Evolutionary conservation across 2,113 vertebrate genomes (phyloP).

Genomic region (Alaudala cheleensis): DNA sequence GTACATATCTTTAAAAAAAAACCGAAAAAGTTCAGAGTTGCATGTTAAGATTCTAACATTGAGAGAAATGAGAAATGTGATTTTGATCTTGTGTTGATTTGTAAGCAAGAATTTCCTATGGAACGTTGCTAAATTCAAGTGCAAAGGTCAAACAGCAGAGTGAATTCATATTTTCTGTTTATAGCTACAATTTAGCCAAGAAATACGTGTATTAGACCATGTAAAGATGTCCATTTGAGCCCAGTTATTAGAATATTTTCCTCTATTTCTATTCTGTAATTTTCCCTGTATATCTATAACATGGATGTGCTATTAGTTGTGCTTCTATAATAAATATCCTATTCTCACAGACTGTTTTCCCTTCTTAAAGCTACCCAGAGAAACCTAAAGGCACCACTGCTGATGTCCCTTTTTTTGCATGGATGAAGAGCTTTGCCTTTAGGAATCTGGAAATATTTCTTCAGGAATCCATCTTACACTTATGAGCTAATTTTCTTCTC

Average conservation of each 20-base stretch:
- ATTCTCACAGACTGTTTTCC: not conserved
- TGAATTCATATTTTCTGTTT: not conserved
- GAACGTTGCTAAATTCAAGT: not conserved
- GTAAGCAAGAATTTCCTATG: not conserved
- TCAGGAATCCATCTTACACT: not conserved
- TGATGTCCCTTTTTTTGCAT: not conserved
- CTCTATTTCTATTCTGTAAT: not conserved
- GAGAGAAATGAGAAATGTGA: conserved; percentile 6
- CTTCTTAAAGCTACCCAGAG: not conserved
- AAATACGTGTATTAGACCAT: not conserved
- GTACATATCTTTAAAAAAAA: no score
- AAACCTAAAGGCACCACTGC: not conserved
- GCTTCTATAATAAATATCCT: not conserved
- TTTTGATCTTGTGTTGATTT: not conserved
- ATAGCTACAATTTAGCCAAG: not conserved
- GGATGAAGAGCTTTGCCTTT: not conserved
- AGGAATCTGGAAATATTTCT: not conserved
- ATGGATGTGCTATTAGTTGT: not conserved
- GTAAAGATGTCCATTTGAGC: not conserved
- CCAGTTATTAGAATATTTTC: not conserved
- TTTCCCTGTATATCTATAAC: not conserved
- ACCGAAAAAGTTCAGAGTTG: not conserved
- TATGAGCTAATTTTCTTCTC: not conserved
- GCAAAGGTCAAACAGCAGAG: not conserved
- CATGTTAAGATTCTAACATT: not conserved